These are phyloP conservation scores for Drosophila demipolita DNA, from an alignment of 2,888 invertebrate genomes.

Conservation along the genomic window DNA sequence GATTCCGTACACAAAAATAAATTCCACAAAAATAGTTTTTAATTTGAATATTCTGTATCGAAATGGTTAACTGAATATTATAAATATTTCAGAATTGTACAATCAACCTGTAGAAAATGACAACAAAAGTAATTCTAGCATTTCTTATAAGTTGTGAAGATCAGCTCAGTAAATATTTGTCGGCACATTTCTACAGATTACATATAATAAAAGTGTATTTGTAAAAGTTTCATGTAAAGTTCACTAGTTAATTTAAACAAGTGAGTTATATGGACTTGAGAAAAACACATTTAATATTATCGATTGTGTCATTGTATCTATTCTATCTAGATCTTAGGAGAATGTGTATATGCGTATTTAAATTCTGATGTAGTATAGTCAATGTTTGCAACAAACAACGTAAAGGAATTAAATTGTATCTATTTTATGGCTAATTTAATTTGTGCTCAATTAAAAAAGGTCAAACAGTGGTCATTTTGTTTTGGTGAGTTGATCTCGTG, in stretches of 20 bases:
- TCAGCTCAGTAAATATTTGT: not conserved
- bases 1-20: not conserved
- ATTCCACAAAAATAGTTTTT: not conserved
- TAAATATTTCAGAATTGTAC: not conserved
- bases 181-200: not conserved
- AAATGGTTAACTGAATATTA: not conserved
- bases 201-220: not conserved
- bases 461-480: constrained; percentile 70
- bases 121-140: not conserved
- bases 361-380: constrained; percentile 25
- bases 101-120: not conserved
- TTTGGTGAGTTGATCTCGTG: constrained; percentile 49
- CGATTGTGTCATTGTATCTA: constrained; percentile 32
- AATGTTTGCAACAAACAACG: constrained; percentile 44
- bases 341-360: constrained; percentile 14
- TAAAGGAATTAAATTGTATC: constrained; percentile 72
- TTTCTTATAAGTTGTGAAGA: not conserved
- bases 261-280: not conserved
- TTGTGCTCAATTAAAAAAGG: constrained; percentile 81
- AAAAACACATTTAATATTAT: constrained; percentile 13
- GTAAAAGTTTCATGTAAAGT: not conserved
- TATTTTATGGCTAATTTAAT: constrained; percentile 80
- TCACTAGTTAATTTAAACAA: not conserved
- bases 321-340: constrained; percentile 1
- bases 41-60: not conserved